Conservation (phyloP, 2,888 invertebrate genomes). For the Synergus japonicus region DNA sequence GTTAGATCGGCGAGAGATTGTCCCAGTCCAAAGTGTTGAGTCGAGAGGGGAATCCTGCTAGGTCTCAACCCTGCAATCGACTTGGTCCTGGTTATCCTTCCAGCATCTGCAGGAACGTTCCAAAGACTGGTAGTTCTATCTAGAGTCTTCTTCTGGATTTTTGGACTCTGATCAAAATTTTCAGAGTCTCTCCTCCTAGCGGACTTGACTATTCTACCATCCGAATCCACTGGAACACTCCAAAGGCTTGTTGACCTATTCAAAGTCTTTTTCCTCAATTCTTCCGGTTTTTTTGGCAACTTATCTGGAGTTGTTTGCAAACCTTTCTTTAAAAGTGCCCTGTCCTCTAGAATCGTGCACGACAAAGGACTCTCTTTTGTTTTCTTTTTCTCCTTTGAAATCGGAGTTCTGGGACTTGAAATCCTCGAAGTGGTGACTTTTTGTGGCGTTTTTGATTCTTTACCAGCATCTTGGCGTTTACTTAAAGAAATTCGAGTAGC, state of each 20-base stretch:
- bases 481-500: conserved; percentile 19
- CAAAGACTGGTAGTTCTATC: conserved; percentile 72
- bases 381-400: conserved; percentile 55
- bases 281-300: conserved; percentile 68
- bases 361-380: conserved; percentile 59
- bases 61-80: conserved; percentile 63
- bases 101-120: conserved; percentile 64
- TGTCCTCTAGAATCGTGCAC: conserved; percentile 73
- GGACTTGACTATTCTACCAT: conserved; percentile 40
- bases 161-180: conserved; percentile 62
- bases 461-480: conserved; percentile 15
- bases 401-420: conserved; percentile 7
- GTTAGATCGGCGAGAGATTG: conserved; percentile 74
- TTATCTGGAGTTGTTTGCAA: conserved; percentile 63
- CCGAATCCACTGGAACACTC: conserved; percentile 65
- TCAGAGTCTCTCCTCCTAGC: conserved; percentile 58
- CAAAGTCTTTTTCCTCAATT: conserved; percentile 63
- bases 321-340: conserved; percentile 72
- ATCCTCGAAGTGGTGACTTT: conserved; percentile 7
- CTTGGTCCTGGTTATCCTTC: conserved; percentile 58
- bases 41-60: conserved; percentile 71
- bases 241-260: conserved; percentile 72
- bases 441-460: neutral
- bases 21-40: conserved; percentile 65
- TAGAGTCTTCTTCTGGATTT: conserved; percentile 60